Base-by-base conservation (phyloP, 2,113 vertebrate genomes). In the Gila orcuttii region DNA sequence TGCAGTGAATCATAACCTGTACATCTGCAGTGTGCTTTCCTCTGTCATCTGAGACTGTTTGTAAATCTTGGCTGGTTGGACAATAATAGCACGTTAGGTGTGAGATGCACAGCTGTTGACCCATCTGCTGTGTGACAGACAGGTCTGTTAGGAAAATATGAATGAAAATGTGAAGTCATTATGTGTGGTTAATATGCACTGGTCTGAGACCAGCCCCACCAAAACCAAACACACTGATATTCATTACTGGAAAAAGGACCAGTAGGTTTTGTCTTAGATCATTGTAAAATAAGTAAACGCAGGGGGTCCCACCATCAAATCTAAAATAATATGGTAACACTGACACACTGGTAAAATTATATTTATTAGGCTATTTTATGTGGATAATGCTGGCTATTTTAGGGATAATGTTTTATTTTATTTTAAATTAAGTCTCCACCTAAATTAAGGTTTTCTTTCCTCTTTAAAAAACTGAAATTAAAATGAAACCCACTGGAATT, bases 41-140 rank as follows among this genome's bases (percentile, higher is more conserved):
- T 80, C 13, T 23, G 64, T 80, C 47, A 71, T 71, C 64, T 11
- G n/a, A 45, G 50, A n/a, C 12, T 6, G 39, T 79, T 85, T 47
- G 42, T 55, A 71, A 15, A 73, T 79, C 68, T 73, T 74, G 36
- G 52, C 52, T 33, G 19, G 52, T 19, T 13, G 13, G 25, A 60
- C 28, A 47, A 81, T 33, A 86, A 62, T 55, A 73, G 78, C 10
- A 31, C 7, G 55, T 8, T 85, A 13, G 79, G 33, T 86, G 36
- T 59, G 77, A 86, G 52, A 39, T 21, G 1, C 77, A 71, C 76
- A 68, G 64, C 59, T 77, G 80, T 19, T 50, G 80, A 15, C 28
- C 80, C 80, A 85, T 85, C 25, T 73, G 62, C 76, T 45, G 50
- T 33, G 28, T 69, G 77, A 74, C 39, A 60, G 64, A 60, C 66